Evolutionary conservation across 2,797 vertebrate genomes (phyloP), one percentile per base, ranked within the genome.

Genomic region (Novumbra hubbsi): DNA sequence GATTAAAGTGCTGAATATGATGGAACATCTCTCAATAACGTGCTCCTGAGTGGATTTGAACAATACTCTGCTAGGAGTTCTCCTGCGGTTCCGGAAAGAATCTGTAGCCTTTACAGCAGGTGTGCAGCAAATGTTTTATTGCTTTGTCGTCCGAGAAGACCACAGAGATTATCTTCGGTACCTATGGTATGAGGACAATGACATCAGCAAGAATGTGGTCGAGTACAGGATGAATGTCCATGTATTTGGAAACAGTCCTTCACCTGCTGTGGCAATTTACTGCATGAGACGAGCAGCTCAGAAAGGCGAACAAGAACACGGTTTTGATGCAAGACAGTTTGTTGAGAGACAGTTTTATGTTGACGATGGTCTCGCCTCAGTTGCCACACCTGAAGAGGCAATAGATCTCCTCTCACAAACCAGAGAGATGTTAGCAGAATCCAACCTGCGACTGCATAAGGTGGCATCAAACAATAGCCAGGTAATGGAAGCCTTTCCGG

Each of bases 161-260:
- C 63, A 77, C 2, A 21, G 65, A 0, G 71, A 81, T 32, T 75
- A 50, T 68, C 27, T 80, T 1, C 63, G 70, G 19, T 78, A 73
- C 55, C 28, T 81, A 5, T 83, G 75, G 76, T 73, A 73, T 41
- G n/a, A 41, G n/a, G 65, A 83, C 21, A 78, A 78, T 64, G 63
- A 80, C 27, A 2, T 65, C 15, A 45, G 48, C 24, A 48, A 73
- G 17, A 27, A 78, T 19, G 24, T 76, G 8, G 52, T 73, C 17
- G 65, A 80, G 19, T 82, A 76, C 50, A 57, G 68, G 16, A 78
- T 78, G 72, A 72, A 65, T 16, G 38, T 45, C 17, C 15, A 15
- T 14, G 16, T 21, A 19, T 38, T 68, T 9, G 32, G 65, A 21
- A 24, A 38, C 32, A 12, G 67, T 21, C 21, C 17, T n/a, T 9